These are phyloP conservation scores for Drosophila flavopinicola DNA, from an alignment of 2,888 invertebrate species.

Conservation along the genomic window DNA sequence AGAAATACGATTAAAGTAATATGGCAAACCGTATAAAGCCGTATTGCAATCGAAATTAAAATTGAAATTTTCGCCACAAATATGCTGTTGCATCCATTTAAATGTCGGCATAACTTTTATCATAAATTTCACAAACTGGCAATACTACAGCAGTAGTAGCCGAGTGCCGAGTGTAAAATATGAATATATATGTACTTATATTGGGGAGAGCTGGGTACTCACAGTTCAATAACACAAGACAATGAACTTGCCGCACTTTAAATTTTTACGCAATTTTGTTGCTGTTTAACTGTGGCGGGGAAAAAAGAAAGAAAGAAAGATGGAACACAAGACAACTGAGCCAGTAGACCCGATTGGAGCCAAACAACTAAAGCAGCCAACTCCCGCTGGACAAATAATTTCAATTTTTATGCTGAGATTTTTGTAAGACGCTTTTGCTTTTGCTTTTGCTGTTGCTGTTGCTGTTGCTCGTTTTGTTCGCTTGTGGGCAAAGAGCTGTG, in stretches of 20 bases:
- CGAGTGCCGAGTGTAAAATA: constrained; percentile 47
- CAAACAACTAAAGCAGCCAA: constrained; percentile 8
- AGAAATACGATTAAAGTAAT: constrained; percentile 4
- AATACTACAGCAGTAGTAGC: constrained; percentile 20
- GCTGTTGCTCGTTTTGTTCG: not conserved
- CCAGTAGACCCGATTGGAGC: not conserved
- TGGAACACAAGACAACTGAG: not conserved
- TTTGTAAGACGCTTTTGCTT: constrained; percentile 25
- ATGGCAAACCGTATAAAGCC: constrained; percentile 1
- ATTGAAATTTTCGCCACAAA: constrained; percentile 23
- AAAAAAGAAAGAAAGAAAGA: too few relatives aligned
- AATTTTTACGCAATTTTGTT: constrained; percentile 19
- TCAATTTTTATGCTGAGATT: constrained; percentile 54
- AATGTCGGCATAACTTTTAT: constrained; percentile 62
- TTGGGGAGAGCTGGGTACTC: constrained; percentile 12
- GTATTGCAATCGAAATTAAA: constrained; percentile 30
- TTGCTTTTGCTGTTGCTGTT: constrained; percentile 12
- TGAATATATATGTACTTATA: constrained; percentile 45
- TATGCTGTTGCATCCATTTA: constrained; percentile 23
- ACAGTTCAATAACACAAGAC: constrained; percentile 43
- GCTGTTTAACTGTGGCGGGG: constrained; percentile 19
- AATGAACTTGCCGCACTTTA: constrained; percentile 37
- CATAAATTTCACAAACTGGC: constrained; percentile 57
- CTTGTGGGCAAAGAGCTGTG: constrained; percentile 29
- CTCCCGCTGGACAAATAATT: constrained; percentile 60